Evolutionary conservation across 2,888 invertebrate species (phyloP).

Genomic region (Diploptera punctata): DNA sequence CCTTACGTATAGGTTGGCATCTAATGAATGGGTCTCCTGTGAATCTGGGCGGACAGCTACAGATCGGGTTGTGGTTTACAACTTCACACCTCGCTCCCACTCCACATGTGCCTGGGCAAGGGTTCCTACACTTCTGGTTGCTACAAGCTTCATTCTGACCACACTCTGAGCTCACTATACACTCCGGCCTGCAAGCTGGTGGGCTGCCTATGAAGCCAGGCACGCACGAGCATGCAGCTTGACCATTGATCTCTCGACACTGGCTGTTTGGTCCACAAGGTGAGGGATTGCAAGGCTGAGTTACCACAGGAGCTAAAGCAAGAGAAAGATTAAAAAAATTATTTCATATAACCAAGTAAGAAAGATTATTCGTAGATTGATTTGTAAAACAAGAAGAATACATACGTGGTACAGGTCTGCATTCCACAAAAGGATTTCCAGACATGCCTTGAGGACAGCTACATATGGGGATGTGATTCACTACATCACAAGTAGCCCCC

Average conservation of each 20-base stretch:
- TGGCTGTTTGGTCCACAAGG: slow-evolving; percentile 83
- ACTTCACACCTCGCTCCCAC: slow-evolving; percentile 74
- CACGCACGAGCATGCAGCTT: slow-evolving; percentile 75
- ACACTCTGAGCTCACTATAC: slow-evolving; percentile 75
- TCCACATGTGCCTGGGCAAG: slow-evolving; percentile 76
- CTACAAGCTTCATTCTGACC: slow-evolving; percentile 69
- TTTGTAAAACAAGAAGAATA: neutral
- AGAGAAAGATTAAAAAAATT: neutral
- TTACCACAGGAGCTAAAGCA: slow-evolving; percentile 54
- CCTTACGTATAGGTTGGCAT: slow-evolving; percentile 69
- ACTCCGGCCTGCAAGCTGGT: slow-evolving; percentile 74
- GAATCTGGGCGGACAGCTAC: slow-evolving; percentile 70
- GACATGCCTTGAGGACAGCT: slow-evolving; percentile 64
- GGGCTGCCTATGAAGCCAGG: slow-evolving; percentile 69
- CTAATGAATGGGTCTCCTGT: slow-evolving; percentile 83
- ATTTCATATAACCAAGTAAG: neutral
- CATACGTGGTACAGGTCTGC: slow-evolving; percentile 56
- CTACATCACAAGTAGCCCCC: slow-evolving; percentile 73
- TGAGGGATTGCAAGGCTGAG: slow-evolving; percentile 56
- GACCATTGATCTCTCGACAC: slow-evolving; percentile 73
- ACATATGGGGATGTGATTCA: slow-evolving; percentile 75
- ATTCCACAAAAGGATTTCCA: slow-evolving; percentile 73
- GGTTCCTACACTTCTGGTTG: slow-evolving; percentile 72
- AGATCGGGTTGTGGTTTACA: slow-evolving; percentile 74
- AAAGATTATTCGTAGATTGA: no score